A percentile compares a stretch with the other conserved stretches of the same genome.
Evolutionary conservation across 2,113 vertebrate genomes (phyloP).

Genomic region (Penelope pileata): DNA sequence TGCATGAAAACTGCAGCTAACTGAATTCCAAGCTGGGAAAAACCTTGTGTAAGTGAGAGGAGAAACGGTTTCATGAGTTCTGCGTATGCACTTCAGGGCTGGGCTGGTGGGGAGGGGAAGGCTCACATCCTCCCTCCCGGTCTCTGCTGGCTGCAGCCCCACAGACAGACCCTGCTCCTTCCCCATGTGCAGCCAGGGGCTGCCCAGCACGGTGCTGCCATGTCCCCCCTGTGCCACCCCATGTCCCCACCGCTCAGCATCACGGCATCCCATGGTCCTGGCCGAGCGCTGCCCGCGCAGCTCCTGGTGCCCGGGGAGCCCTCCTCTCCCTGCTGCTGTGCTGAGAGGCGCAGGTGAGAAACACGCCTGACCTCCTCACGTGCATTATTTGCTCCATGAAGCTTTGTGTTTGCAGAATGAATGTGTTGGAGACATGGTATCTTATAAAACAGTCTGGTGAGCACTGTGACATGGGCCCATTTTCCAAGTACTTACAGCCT

Average conservation of each 20-base stretch:
- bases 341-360: neutral
- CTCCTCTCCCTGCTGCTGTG: accelerated
- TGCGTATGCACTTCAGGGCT: neutral
- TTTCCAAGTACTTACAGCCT: slow-evolving; percentile 30
- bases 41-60: neutral
- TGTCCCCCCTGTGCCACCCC: neutral
- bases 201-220: neutral
- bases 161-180: neutral
- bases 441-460: neutral
- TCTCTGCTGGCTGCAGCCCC: neutral
- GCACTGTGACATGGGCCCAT: neutral
- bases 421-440: neutral
- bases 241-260: no score
- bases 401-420: neutral
- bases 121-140: neutral
- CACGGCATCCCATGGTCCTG: no score
- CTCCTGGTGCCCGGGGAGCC: neutral
- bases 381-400: neutral
- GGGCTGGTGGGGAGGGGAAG: neutral
- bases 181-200: neutral
- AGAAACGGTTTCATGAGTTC: slow-evolving; percentile 1
- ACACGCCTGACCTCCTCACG: neutral
- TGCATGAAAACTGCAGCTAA: slow-evolving; percentile 51
- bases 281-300: no score
- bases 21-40: slow-evolving; percentile 47